Evolutionary conservation across 2,797 vertebrate species (phyloP).

Genomic region (Sphaeramia orbicularis): DNA sequence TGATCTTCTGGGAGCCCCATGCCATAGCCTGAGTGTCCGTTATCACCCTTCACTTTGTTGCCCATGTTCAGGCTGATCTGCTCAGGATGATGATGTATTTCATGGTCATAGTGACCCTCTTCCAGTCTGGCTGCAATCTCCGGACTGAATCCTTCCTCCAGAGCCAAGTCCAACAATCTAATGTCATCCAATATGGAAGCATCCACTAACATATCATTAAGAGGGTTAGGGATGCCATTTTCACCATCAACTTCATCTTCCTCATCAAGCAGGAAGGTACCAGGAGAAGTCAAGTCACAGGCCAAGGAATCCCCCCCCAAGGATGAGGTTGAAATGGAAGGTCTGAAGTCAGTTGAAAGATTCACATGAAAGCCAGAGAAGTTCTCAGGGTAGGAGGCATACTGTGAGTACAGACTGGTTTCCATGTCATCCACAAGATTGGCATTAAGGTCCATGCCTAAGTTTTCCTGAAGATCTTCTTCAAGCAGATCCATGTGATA

Average conservation of each 20-base stretch:
- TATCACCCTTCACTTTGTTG: not conserved
- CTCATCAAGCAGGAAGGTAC: constrained; percentile 35
- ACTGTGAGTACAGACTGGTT: not conserved
- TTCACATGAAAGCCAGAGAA: constrained; percentile 1
- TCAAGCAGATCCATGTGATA: constrained; percentile 43
- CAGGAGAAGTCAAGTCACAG: constrained; percentile 22
- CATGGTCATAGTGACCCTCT: constrained; percentile 40
- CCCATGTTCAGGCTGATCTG: not conserved
- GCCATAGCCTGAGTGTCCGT: not conserved
- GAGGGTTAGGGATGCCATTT: constrained; percentile 73
- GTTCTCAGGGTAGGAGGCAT: constrained; percentile 3
- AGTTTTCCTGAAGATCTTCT: constrained; percentile 38
- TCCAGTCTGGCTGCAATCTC: constrained; percentile 86
- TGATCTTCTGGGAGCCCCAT: constrained; percentile 15
- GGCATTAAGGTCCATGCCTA: constrained; percentile 15
- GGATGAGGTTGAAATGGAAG: constrained; percentile 12
- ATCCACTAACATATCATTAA: constrained; percentile 73
- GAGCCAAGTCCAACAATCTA: constrained; percentile 89
- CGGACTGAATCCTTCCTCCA: constrained; percentile 90
- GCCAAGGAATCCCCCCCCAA: constrained; percentile 4
- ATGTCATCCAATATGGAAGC: constrained; percentile 91
- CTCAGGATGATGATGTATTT: constrained; percentile 15
- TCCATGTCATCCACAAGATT: constrained; percentile 28
- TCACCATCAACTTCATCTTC: constrained; percentile 41
- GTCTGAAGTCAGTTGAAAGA: constrained; percentile 5